Percentiles rank a stretch among this genome's conserved stretches.
phyloP scores from a whole-genome alignment of 1,140 invertebrate species.

The Gonioctena quinquepunctata region DNA sequence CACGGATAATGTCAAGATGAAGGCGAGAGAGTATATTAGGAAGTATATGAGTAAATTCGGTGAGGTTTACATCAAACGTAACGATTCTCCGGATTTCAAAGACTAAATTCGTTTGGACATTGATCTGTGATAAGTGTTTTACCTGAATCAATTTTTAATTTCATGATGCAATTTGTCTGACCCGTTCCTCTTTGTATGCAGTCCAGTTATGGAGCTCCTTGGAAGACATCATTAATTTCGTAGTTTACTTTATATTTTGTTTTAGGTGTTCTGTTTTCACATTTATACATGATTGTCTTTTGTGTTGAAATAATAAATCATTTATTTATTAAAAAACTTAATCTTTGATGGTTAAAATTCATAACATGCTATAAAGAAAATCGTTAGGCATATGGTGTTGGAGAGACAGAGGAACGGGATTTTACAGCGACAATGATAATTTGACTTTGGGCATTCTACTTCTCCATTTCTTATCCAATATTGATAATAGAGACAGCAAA shows the following conservation, averaged over 20 bases:
- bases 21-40: slow-evolving; percentile 91
- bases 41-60: slow-evolving; percentile 97
- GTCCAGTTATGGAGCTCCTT: background rate
- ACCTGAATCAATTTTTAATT: background rate
- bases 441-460: too few species aligned
- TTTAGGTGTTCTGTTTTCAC: background rate
- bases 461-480: too few species aligned
- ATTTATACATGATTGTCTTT: background rate
- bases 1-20: slow-evolving; percentile 90
- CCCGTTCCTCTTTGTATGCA: background rate
- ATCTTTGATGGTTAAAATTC: too few species aligned
- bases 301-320: background rate
- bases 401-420: too few species aligned
- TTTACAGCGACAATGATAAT: too few species aligned
- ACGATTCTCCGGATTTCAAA: slow-evolving; percentile 46
- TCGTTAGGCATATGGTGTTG: too few species aligned
- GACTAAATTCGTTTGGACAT: slow-evolving; percentile 20
- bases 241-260: background rate
- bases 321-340: too few species aligned
- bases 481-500: too few species aligned
- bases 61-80: slow-evolving; percentile 65
- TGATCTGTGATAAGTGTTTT: slow-evolving; percentile 1
- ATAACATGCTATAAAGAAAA: too few species aligned
- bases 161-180: background rate
- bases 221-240: too few species aligned